These are phyloP conservation scores for Acrocephalus kingi DNA, from an alignment of 2,113 vertebrate species.

Conservation along the genomic window DNA sequence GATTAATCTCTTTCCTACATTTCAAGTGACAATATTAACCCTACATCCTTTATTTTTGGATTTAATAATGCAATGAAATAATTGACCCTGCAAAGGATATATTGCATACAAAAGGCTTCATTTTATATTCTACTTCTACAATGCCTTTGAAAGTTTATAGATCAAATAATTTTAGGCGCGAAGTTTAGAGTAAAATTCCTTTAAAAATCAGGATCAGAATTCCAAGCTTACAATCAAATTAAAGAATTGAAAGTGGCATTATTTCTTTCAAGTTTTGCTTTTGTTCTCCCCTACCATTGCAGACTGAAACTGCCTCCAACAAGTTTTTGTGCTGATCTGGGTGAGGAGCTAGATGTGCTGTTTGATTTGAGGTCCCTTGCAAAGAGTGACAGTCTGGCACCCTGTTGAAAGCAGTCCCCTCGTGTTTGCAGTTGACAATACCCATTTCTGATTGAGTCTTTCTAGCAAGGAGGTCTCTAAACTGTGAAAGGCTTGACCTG, in stretches of 20 bases:
- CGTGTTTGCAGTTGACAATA: background rate
- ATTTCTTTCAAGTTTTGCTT: background rate
- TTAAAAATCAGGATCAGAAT: background rate
- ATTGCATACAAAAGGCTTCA: background rate
- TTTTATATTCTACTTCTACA: background rate
- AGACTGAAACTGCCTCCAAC: background rate
- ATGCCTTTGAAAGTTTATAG: background rate
- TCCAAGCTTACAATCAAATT: background rate
- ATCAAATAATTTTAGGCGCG: background rate
- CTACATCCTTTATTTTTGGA: background rate
- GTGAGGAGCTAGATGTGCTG: background rate
- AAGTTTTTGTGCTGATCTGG: background rate
- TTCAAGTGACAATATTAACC: background rate
- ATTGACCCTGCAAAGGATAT: background rate
- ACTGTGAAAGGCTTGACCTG: background rate
- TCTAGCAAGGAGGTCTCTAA: background rate
- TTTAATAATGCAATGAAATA: background rate
- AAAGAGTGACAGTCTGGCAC: background rate
- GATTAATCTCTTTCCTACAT: background rate
- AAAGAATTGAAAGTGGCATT: background rate
- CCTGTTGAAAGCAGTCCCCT: background rate
- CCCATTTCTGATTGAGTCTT: background rate
- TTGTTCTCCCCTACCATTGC: background rate
- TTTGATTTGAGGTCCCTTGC: background rate
- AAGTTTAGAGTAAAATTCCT: background rate